Evolutionary conservation across 30 jellyfish, hydroid and myxozoan species (phyloP).

Genomic region (Pelagia noctiluca): DNA sequence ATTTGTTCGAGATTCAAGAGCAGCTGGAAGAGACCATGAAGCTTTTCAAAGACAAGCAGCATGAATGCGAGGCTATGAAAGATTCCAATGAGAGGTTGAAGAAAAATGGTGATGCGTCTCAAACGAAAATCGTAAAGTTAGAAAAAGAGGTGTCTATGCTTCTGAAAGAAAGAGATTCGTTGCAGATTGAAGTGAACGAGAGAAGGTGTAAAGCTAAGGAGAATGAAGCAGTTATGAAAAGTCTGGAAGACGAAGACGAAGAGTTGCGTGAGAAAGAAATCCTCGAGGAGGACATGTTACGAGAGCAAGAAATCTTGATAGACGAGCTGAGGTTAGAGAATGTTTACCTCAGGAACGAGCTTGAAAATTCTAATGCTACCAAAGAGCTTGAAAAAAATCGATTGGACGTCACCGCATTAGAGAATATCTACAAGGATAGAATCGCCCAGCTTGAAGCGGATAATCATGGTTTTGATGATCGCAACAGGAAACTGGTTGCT

Average conservation of each 20-base stretch:
- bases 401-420: background rate
- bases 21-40: slow-evolving; percentile 74
- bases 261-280: slow-evolving; percentile 64
- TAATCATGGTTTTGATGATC: too few species aligned
- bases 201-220: slow-evolving; percentile 39
- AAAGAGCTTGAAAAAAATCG: background rate
- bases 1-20: slow-evolving; percentile 66
- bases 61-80: slow-evolving; percentile 35
- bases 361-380: background rate
- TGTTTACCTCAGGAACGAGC: slow-evolving; percentile 54
- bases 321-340: slow-evolving; percentile 60
- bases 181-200: slow-evolving; percentile 55
- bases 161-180: slow-evolving; percentile 14
- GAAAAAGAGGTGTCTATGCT: slow-evolving; percentile 17
- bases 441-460: too few species aligned
- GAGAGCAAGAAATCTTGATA: slow-evolving; percentile 58
- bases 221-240: slow-evolving; percentile 47
- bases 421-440: too few species aligned
- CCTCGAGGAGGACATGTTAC: slow-evolving; percentile 59
- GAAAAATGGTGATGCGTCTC: slow-evolving; percentile 20
- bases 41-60: slow-evolving; percentile 67
- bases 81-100: slow-evolving; percentile 8
- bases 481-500: background rate
- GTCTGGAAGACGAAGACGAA: slow-evolving; percentile 64
- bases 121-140: slow-evolving; percentile 19